Percentiles rank a stretch among this genome's conserved stretches.
Evolutionary conservation across 1,140 invertebrate species (phyloP).

Genomic region (Drosophila gunungcola): DNA sequence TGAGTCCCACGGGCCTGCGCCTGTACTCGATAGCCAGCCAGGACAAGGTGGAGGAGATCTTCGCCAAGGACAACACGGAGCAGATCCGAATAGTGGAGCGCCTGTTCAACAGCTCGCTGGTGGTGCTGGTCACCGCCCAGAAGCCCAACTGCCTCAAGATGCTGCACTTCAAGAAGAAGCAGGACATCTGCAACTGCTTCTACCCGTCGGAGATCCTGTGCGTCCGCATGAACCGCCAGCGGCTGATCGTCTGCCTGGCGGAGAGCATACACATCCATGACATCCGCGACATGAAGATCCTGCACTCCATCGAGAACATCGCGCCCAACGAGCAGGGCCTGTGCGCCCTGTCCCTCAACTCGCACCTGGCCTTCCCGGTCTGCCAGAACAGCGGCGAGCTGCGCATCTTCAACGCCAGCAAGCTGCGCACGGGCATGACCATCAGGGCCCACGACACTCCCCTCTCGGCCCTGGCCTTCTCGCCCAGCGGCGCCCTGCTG

Average conservation of each 20-base stretch:
- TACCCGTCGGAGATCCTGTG: conserved; percentile 98
- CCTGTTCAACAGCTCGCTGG: conserved; percentile 82
- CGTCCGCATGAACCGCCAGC: conserved; percentile 97
- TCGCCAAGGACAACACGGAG: conserved; percentile 79
- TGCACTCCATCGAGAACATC: conserved; percentile 99
- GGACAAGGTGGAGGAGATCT: conserved; percentile 84
- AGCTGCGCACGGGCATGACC: conserved; percentile 97
- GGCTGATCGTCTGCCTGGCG: conserved; percentile 98
- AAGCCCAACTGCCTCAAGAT: conserved; percentile 87
- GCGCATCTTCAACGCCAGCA: conserved; percentile 98
- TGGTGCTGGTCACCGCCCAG: conserved; percentile 80
- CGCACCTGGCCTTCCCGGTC: conserved; percentile 98
- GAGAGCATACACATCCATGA: conserved; percentile 99
- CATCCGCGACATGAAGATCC: conserved; percentile 98
- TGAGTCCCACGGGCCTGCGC: conserved; percentile 68
- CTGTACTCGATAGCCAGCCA: conserved; percentile 70
- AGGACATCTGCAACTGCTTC: conserved; percentile 99
- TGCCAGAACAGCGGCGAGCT: conserved; percentile 97
- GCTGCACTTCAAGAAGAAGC: conserved; percentile 99
- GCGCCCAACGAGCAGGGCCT: conserved; percentile 97
- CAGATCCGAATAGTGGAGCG: conserved; percentile 81
- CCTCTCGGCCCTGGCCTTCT: conserved; percentile 97
- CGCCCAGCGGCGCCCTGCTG: conserved; percentile 92
- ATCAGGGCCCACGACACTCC: conserved; percentile 98
- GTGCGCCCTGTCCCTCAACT: conserved; percentile 95